Percentiles rank a stretch among this genome's conserved stretches.
phyloP scores from a whole-genome alignment of 1,140 invertebrate genomes.

The Cepaea nemoralis region DNA sequence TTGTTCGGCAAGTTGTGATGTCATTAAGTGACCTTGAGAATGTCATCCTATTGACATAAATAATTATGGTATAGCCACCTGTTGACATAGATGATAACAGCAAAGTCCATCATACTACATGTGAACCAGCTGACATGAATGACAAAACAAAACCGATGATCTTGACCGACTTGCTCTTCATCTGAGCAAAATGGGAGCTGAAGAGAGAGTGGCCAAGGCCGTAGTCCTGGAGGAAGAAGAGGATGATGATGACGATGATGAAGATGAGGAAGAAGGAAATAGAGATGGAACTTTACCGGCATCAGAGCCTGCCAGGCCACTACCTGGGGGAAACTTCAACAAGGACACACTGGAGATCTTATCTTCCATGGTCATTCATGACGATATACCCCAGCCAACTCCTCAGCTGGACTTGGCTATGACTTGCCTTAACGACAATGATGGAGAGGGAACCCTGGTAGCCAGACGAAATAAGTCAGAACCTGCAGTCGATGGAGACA shows the following conservation, averaged over 20 bases:
- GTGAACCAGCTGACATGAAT: too few species aligned
- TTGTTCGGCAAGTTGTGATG: too few species aligned
- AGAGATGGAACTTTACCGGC: constrained; percentile 95
- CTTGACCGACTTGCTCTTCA: constrained; percentile 93
- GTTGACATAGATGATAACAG: too few species aligned
- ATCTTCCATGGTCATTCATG: constrained; percentile 73
- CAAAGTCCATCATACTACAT: too few species aligned
- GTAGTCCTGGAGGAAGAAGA: constrained; percentile 58
- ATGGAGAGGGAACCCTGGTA: constrained; percentile 48
- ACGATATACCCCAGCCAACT: constrained; percentile 63
- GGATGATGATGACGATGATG: constrained; percentile 74
- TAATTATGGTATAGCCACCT: too few species aligned
- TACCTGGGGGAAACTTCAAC: constrained; percentile 73
- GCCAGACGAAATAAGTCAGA: constrained; percentile 58
- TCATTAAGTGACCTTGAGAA: too few species aligned
- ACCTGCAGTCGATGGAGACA: constrained; percentile 43
- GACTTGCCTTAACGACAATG: constrained; percentile 43
- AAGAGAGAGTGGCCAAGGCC: constrained; percentile 58
- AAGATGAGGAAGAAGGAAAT: constrained; percentile 75
- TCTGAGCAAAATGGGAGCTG: constrained; percentile 89
- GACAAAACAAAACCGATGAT: too few species aligned
- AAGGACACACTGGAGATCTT: constrained; percentile 66
- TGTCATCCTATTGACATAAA: too few species aligned
- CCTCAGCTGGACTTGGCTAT: constrained; percentile 33
- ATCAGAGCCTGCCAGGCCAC: constrained; percentile 94